Percentiles rank a stretch among this genome's conserved stretches.
Evolutionary conservation across 2,113 vertebrate species (phyloP).

Genomic region (Cottus gobio): DNA sequence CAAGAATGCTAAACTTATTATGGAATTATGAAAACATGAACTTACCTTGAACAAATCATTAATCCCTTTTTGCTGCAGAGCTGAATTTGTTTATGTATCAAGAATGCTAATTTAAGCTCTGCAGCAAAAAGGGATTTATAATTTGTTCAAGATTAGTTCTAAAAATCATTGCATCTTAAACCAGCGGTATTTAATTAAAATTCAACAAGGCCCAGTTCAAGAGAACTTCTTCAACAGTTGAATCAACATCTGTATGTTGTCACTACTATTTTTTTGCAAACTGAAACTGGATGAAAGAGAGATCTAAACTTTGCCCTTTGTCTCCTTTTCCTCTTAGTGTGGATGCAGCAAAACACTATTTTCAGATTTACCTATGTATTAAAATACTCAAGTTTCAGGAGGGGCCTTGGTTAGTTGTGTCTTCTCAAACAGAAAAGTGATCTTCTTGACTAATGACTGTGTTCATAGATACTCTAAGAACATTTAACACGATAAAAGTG

Average conservation of each 20-base stretch:
- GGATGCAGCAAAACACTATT: neutral
- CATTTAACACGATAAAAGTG: slow-evolving; percentile 27
- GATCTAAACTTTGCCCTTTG: neutral
- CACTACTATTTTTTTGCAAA: neutral
- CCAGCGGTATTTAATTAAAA: neutral
- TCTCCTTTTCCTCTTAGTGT: neutral
- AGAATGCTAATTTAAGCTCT: neutral
- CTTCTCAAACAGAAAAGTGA: neutral
- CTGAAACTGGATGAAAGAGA: no score
- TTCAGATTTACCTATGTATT: neutral
- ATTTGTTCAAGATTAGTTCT: neutral
- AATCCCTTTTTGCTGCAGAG: no score
- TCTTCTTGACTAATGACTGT: neutral
- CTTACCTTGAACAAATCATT: no score
- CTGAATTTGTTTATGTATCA: no score
- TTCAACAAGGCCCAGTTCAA: neutral
- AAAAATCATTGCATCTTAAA: neutral
- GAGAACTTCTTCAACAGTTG: neutral
- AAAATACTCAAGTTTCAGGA: neutral
- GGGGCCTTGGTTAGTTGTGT: neutral
- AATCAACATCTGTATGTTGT: no score
- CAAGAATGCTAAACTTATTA: no score
- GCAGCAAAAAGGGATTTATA: neutral
- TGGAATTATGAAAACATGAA: no score
- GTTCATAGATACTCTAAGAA: neutral